Conservation (phyloP, 2,113 vertebrate genomes). For the Myrmecophaga tridactyla region DNA sequence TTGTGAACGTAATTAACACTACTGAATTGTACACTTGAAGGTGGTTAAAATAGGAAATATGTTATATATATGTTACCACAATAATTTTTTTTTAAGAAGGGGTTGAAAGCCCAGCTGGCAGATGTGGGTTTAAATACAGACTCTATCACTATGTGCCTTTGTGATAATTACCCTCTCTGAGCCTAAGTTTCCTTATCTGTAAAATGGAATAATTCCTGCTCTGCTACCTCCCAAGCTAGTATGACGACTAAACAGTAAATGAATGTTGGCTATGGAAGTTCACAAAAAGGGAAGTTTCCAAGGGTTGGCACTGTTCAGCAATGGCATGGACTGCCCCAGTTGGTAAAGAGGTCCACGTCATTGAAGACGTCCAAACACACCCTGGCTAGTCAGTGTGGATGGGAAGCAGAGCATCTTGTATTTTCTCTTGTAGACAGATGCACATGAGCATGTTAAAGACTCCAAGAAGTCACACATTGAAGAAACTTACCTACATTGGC, state of each 20-base stretch:
- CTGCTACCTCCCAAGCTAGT: not conserved
- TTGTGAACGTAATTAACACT: too few species aligned
- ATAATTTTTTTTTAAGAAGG: too few species aligned
- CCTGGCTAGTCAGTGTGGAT: rapidly evolving
- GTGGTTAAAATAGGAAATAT: too few species aligned
- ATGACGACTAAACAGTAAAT: not conserved
- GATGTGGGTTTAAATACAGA: not conserved
- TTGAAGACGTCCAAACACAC: not conserved
- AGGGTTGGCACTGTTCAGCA: not conserved
- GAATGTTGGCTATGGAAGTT: not conserved
- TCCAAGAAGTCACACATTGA: not conserved
- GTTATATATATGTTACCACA: too few species aligned
- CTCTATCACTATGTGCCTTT: not conserved
- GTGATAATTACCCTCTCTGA: not conserved
- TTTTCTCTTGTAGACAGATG: not conserved
- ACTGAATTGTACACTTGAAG: too few species aligned
- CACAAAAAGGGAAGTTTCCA: not conserved
- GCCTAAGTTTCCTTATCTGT: not conserved
- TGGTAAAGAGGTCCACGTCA: not conserved
- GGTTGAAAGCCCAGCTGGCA: not conserved
- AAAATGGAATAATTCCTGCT: slow-evolving; percentile 4
- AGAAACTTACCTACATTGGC: not conserved
- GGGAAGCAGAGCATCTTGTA: not conserved
- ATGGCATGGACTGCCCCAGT: not conserved
- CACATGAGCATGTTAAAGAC: not conserved